phyloP scores from a whole-genome alignment of 1,140 invertebrate genomes.

The Magallana angulata region DNA sequence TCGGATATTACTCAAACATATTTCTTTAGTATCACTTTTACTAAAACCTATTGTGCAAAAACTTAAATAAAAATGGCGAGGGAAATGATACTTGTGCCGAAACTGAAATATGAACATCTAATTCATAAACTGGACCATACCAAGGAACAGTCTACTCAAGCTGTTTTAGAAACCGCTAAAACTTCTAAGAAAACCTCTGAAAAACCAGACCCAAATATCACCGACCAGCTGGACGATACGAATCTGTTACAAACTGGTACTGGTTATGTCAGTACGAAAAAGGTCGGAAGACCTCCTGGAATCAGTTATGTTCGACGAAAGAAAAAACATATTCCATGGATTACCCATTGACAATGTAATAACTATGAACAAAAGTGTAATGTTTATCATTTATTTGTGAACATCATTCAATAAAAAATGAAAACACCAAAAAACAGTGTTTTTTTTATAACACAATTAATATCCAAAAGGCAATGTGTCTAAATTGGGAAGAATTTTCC shows the following conservation, averaged over 20 bases:
- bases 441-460: slow-evolving; percentile 36
- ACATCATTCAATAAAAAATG: slow-evolving; percentile 34
- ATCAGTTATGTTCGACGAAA: neutral
- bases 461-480: slow-evolving; percentile 52
- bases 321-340: slow-evolving; percentile 36
- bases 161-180: neutral
- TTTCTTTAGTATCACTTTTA: neutral
- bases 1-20: slow-evolving; percentile 6
- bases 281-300: slow-evolving; percentile 25
- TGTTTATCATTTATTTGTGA: neutral
- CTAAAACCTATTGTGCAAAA: slow-evolving; percentile 32
- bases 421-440: neutral
- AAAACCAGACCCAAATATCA: neutral
- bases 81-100: slow-evolving; percentile 39
- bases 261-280: slow-evolving; percentile 10
- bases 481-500: slow-evolving; percentile 39
- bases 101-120: slow-evolving; percentile 14
- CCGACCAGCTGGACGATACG: neutral
- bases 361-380: slow-evolving; percentile 8
- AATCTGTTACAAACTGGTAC: neutral
- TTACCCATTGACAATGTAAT: slow-evolving; percentile 24
- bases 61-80: slow-evolving; percentile 15
- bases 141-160: neutral
- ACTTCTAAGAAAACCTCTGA: slow-evolving; percentile 4
- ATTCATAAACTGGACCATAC: neutral